These are phyloP conservation scores for Sclerurus mexicanus DNA, from an alignment of 2,113 vertebrate species.

Conservation along the genomic window DNA sequence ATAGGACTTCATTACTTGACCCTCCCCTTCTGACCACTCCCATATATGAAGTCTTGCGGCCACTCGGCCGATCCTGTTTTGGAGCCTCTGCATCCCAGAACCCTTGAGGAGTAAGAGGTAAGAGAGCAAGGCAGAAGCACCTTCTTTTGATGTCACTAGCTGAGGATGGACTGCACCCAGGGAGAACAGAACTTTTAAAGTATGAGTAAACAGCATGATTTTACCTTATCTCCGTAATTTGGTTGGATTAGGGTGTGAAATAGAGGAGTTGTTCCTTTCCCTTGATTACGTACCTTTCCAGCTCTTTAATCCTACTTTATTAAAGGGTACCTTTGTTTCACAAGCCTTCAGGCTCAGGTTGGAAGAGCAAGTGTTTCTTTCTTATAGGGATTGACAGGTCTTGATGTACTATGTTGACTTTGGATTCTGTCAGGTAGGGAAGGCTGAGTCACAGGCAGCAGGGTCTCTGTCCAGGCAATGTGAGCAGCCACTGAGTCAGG, in stretches of 20 bases:
- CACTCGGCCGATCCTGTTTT: not conserved
- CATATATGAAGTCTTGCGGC: slow-evolving; percentile 33
- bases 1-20: not conserved
- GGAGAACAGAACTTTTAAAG: not conserved
- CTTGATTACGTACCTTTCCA: not conserved
- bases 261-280: not conserved
- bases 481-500: not conserved
- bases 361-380: not conserved
- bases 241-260: not conserved
- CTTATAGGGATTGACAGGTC: not conserved
- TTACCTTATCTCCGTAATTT: not conserved
- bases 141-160: not conserved
- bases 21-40: slow-evolving; percentile 31
- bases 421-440: not conserved
- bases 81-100: not conserved
- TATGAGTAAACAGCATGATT: slow-evolving; percentile 3
- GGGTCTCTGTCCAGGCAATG: not conserved
- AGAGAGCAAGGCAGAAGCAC: not conserved
- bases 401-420: not conserved
- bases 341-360: not conserved
- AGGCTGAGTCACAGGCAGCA: not conserved
- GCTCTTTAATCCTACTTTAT: not conserved
- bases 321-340: not conserved
- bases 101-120: not conserved
- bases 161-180: not conserved